These are phyloP conservation scores for Aphidius ervi DNA, from an alignment of 1,140 invertebrate genomes.

Conservation along the genomic window DNA sequence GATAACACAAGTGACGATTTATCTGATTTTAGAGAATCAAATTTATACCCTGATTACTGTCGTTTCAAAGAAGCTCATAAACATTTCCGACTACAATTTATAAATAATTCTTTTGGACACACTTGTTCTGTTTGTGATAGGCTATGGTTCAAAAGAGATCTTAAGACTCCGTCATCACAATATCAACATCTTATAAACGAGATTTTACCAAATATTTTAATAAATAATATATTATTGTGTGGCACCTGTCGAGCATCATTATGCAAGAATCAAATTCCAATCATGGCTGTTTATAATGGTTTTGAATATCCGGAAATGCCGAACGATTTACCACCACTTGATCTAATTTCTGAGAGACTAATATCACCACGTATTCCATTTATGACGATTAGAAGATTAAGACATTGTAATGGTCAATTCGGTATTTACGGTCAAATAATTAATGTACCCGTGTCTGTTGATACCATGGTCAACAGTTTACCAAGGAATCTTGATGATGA, in stretches of 20 bases:
- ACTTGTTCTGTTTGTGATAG: too few relatives aligned
- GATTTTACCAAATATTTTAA: too few relatives aligned
- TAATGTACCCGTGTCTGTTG: conserved; percentile 39
- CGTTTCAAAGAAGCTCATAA: too few relatives aligned
- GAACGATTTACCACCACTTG: conserved; percentile 32
- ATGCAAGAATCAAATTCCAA: conserved; percentile 26
- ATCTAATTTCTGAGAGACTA: conserved; percentile 39
- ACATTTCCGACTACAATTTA: too few relatives aligned
- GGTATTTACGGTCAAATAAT: conserved; percentile 43
- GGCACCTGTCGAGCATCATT: conserved; percentile 22
- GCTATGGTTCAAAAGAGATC: too few relatives aligned
- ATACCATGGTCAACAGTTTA: conserved; percentile 39
- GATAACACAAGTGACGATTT: too few relatives aligned
- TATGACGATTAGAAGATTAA: conserved; percentile 39
- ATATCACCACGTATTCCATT: conserved; percentile 40
- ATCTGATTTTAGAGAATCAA: too few relatives aligned
- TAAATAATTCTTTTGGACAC: too few relatives aligned
- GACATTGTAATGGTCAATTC: conserved; percentile 33
- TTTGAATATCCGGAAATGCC: conserved; percentile 37
- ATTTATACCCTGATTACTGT: too few relatives aligned
- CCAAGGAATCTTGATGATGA: conserved; percentile 40
- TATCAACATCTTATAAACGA: too few relatives aligned
- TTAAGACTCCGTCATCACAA: too few relatives aligned
- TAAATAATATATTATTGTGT: too few relatives aligned
- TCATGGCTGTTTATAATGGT: conserved; percentile 25